A percentile compares a stretch with the other conserved stretches of the same genome.
Conservation (phyloP, 2,797 vertebrate species). For the Valencia hispanica region DNA sequence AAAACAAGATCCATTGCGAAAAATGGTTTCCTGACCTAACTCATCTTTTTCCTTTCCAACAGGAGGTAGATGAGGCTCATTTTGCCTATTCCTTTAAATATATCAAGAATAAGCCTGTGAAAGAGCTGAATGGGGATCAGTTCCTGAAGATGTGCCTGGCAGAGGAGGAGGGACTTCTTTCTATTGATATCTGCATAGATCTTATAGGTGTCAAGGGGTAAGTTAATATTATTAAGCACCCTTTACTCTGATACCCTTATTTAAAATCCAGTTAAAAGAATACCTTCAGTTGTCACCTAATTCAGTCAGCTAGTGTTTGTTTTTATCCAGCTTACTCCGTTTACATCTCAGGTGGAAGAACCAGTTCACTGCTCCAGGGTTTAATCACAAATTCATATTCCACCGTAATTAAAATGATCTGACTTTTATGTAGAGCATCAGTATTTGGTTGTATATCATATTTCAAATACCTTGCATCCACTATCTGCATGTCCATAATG, state of each 20-base stretch:
- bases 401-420: too few species aligned
- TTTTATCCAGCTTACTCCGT: not conserved
- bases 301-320: not conserved
- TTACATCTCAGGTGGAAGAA: not conserved
- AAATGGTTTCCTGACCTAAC: not conserved
- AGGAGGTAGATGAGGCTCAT: slow-evolving; percentile 98
- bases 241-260: not conserved
- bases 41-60: slow-evolving; percentile 12
- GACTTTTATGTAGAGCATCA: too few species aligned
- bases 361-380: not conserved
- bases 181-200: slow-evolving; percentile 95
- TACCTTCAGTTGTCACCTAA: not conserved
- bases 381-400: too few species aligned
- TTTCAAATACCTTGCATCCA: too few species aligned
- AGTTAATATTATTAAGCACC: slow-evolving; percentile 43
- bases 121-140: slow-evolving; percentile 96
- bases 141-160: slow-evolving; percentile 97
- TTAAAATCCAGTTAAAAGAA: not conserved
- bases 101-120: slow-evolving; percentile 97
- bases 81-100: slow-evolving; percentile 98
- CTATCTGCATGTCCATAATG: too few species aligned
- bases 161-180: slow-evolving; percentile 91
- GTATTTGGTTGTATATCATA: too few species aligned
- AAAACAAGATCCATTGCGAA: rapidly evolving
- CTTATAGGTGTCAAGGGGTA: slow-evolving; percentile 97